A percentile compares a stretch with the other conserved stretches of the same genome.
Conservation (phyloP, 2,797 vertebrate species). For the Gobionotothen gibberifrons region DNA sequence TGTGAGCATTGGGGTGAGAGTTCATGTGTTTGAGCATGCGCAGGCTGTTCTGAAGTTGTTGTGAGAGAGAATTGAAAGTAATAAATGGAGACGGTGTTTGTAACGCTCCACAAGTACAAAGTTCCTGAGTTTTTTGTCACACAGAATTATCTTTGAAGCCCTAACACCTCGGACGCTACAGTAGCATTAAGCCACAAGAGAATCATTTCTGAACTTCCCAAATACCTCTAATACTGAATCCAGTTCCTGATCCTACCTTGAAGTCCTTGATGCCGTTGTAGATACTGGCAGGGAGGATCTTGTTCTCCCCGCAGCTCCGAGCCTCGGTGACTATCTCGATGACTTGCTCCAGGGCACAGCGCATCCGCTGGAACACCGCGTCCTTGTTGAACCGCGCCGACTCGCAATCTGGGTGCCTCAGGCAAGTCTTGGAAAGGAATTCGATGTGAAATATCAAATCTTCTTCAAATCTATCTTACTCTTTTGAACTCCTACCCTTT, state of each 20-base stretch:
- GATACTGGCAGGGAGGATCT: slow-evolving; percentile 89
- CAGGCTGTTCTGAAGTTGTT: no score
- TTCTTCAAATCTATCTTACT: no score
- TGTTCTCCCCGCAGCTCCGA: slow-evolving; percentile 86
- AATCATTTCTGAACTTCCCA: not conserved
- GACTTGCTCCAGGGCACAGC: slow-evolving; percentile 94
- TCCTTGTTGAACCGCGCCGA: slow-evolving; percentile 97
- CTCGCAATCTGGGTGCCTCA: slow-evolving; percentile 97
- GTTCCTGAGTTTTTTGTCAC: no score
- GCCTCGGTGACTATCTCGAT: slow-evolving; percentile 97
- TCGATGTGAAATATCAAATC: slow-evolving; percentile 65
- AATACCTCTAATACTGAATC: not conserved
- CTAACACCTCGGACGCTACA: no score
- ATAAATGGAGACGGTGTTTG: no score
- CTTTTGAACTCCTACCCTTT: slow-evolving; percentile 26
- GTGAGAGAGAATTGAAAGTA: no score
- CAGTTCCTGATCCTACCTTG: slow-evolving; percentile 85
- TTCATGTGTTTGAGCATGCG: no score
- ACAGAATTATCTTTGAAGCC: no score
- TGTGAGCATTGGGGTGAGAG: no score
- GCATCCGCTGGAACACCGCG: slow-evolving; percentile 97
- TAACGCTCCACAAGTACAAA: no score
- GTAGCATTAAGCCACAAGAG: not conserved
- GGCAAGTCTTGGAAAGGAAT: slow-evolving; percentile 90
- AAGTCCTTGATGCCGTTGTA: slow-evolving; percentile 94